These are phyloP conservation scores for Sebastolobus altivelis DNA, from an alignment of 2,797 vertebrate genomes.

Conservation along the genomic window DNA sequence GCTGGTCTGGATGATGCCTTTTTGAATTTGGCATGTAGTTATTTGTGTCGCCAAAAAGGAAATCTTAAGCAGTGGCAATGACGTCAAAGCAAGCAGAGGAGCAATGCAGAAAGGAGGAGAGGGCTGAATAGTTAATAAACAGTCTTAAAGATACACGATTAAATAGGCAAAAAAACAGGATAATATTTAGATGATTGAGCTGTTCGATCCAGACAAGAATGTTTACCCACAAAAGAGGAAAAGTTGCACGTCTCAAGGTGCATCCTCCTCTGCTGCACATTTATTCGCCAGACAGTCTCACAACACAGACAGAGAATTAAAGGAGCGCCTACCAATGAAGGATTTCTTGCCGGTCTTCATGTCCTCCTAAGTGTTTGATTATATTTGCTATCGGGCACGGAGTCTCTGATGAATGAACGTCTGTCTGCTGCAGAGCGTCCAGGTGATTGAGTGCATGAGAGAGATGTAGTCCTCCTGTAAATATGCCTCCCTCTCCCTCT, in stretches of 20 bases:
- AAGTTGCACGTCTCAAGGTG: constrained; percentile 46
- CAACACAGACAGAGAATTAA: constrained; percentile 25
- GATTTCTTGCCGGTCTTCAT: constrained; percentile 86
- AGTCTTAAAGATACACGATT: constrained; percentile 7
- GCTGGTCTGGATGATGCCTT: not conserved
- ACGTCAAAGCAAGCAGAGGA: constrained; percentile 19
- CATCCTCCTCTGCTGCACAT: constrained; percentile 27
- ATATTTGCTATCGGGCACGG: not conserved
- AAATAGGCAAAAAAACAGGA: not conserved
- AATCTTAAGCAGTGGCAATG: constrained; percentile 9
- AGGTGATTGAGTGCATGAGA: constrained; percentile 52
- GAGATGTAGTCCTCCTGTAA: constrained; percentile 41
- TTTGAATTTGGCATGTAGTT: constrained; percentile 7
- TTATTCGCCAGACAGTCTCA: constrained; percentile 6
- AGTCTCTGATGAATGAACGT: constrained; percentile 36
- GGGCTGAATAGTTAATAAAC: not conserved
- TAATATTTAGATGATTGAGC: not conserved
- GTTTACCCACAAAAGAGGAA: not conserved
- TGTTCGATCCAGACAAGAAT: not conserved
- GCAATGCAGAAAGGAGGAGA: not conserved
- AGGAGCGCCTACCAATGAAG: constrained; percentile 81
- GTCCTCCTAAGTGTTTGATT: constrained; percentile 45
- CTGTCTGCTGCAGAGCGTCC: constrained; percentile 55
- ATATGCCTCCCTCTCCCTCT: constrained; percentile 34
- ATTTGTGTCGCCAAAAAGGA: constrained; percentile 10